Evolutionary conservation across 2,888 invertebrate genomes (phyloP).

Genomic region (Eupelmus urozonus): DNA sequence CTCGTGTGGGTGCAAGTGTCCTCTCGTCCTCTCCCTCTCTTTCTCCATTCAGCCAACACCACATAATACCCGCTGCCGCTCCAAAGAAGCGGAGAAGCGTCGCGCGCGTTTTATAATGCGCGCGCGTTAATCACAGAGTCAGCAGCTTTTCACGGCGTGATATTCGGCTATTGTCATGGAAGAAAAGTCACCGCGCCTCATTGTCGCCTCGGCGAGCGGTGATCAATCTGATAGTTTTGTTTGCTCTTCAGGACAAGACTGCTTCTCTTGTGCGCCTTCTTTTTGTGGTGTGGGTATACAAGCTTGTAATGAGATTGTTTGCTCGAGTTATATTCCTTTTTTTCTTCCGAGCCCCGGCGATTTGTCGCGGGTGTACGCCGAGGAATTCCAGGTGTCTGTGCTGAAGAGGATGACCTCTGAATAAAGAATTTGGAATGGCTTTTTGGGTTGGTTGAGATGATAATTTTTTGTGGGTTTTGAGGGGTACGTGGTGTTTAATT

Average conservation of each 20-base stretch:
- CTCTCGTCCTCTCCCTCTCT: not conserved
- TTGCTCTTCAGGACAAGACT: not conserved
- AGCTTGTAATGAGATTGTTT: constrained; percentile 39
- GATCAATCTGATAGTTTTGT: constrained; percentile 50
- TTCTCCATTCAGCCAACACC: not conserved
- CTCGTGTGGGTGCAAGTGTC: constrained; percentile 48
- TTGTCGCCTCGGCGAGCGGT: not conserved
- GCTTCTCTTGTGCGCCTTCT: constrained; percentile 3
- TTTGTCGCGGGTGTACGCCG: not conserved
- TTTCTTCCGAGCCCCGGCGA: not conserved
- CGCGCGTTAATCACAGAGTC: constrained; percentile 54
- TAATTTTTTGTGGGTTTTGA: not conserved
- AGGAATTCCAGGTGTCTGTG: constrained; percentile 1
- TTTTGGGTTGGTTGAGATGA: not conserved
- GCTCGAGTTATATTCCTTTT: not conserved
- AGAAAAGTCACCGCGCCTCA: too few relatives aligned
- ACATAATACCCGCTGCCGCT: constrained; percentile 3
- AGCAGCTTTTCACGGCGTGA: constrained; percentile 37
- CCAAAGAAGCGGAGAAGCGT: not conserved
- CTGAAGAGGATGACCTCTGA: not conserved
- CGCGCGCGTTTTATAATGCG: constrained; percentile 17
- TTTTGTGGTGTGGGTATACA: not conserved
- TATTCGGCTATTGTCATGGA: not conserved
- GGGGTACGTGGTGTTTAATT: too few relatives aligned
- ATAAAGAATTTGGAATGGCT: not conserved